A percentile compares a stretch with the other conserved stretches of the same genome.
Evolutionary conservation across 2,888 invertebrate species (phyloP).

Genomic region (Punctoribates punctum): DNA sequence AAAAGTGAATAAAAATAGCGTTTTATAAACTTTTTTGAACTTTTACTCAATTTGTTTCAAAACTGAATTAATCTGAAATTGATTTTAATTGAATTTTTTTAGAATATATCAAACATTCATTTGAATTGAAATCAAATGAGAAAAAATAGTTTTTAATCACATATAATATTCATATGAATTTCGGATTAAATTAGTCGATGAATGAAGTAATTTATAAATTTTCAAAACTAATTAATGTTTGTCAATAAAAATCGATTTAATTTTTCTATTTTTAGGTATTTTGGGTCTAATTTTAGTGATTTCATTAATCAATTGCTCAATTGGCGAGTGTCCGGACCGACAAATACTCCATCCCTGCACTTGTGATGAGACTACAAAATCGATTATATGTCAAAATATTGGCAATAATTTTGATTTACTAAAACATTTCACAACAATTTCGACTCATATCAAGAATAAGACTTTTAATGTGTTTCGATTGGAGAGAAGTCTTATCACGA

Average conservation of each 20-base stretch:
- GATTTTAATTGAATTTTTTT: too few species aligned
- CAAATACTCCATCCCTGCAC: neutral
- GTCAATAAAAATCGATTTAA: neutral
- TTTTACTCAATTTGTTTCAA: too few species aligned
- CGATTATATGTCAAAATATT: neutral
- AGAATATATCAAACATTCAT: too few species aligned
- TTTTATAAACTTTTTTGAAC: too few species aligned
- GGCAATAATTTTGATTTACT: neutral
- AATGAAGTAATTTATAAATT: too few species aligned
- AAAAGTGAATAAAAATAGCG: too few species aligned
- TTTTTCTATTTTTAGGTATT: neutral
- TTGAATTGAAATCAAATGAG: neutral
- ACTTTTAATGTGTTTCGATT: neutral
- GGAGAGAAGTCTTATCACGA: neutral
- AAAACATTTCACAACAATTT: neutral
- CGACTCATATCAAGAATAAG: neutral
- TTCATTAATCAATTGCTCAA: neutral
- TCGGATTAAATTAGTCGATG: neutral
- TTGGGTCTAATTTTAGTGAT: neutral
- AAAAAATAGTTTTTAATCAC: too few species aligned
- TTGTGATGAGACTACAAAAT: neutral
- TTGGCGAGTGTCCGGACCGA: neutral
- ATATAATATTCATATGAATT: neutral
- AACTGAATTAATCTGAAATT: too few species aligned
- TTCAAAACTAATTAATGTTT: neutral